A percentile compares a stretch with the other conserved stretches of the same genome.
Conservation (phyloP, 2,113 vertebrate genomes). For the Myxocyprinus asiaticus region DNA sequence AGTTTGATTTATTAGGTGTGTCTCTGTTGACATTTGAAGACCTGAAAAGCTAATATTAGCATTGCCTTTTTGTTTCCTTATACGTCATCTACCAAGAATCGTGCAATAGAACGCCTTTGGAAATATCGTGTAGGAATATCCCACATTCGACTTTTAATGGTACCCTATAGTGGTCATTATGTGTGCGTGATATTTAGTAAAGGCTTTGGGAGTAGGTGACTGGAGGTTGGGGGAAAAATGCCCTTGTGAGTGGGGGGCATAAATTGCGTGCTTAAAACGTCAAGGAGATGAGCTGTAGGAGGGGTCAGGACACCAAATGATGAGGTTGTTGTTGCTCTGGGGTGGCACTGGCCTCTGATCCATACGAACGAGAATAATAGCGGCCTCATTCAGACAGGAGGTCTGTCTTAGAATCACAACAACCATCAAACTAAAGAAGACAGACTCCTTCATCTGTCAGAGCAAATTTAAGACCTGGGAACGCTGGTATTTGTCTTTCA, state of each 20-base stretch:
- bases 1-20: too few species aligned
- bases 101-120: too few species aligned
- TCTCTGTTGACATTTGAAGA: too few species aligned
- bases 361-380: constrained; percentile 27
- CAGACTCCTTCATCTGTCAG: constrained; percentile 4
- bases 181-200: background rate
- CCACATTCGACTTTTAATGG: too few species aligned
- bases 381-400: background rate
- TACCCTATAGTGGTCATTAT: too few species aligned
- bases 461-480: constrained; percentile 30
- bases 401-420: background rate
- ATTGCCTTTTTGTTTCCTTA: too few species aligned
- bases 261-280: constrained; percentile 47
- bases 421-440: constrained; percentile 15
- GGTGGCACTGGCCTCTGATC: constrained; percentile 19
- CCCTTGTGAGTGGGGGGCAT: constrained; percentile 10
- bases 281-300: constrained; percentile 25
- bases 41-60: too few species aligned
- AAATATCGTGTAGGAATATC: too few species aligned
- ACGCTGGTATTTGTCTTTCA: background rate
- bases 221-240: background rate
- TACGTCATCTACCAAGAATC: too few species aligned
- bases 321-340: constrained; percentile 36
- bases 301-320: constrained; percentile 34
- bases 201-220: background rate